These are phyloP conservation scores for Amphipyra tragopoginis DNA, from an alignment of 2,888 invertebrate species.

Conservation along the genomic window DNA sequence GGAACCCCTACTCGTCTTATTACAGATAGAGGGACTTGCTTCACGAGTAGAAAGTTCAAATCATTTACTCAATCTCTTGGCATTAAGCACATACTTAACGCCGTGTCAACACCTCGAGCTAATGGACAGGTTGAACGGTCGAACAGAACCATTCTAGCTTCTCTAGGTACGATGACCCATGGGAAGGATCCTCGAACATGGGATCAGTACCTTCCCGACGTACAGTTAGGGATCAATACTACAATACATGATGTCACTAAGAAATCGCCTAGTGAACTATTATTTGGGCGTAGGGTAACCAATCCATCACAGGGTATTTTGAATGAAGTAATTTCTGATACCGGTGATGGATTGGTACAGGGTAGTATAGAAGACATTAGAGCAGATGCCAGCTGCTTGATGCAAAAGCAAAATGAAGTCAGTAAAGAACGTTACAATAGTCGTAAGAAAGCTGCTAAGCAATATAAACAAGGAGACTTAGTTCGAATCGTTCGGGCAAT, in stretches of 20 bases:
- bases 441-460: too few relatives aligned
- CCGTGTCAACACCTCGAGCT: constrained; percentile 3
- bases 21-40: constrained; percentile 4
- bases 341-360: too few relatives aligned
- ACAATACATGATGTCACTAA: constrained; percentile 8
- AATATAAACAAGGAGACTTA: too few relatives aligned
- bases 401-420: too few relatives aligned
- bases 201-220: constrained; percentile 3
- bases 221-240: constrained; percentile 9
- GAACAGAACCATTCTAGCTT: constrained; percentile 7
- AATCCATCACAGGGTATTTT: constrained; percentile 3
- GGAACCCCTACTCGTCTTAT: constrained; percentile 7
- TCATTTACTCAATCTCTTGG: too few relatives aligned
- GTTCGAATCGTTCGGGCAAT: too few relatives aligned
- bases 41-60: constrained; percentile 3
- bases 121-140: neutral
- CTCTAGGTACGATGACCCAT: neutral
- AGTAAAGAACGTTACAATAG: too few relatives aligned
- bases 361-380: too few relatives aligned
- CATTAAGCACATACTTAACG: constrained; percentile 4
- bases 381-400: too few relatives aligned
- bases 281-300: constrained; percentile 1
- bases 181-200: neutral
- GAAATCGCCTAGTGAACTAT: constrained; percentile 3
- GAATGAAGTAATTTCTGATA: neutral